Percentiles rank a stretch among this genome's conserved stretches.
Conservation (phyloP, 2,888 invertebrate species). For the Lucinisca nassula region DNA sequence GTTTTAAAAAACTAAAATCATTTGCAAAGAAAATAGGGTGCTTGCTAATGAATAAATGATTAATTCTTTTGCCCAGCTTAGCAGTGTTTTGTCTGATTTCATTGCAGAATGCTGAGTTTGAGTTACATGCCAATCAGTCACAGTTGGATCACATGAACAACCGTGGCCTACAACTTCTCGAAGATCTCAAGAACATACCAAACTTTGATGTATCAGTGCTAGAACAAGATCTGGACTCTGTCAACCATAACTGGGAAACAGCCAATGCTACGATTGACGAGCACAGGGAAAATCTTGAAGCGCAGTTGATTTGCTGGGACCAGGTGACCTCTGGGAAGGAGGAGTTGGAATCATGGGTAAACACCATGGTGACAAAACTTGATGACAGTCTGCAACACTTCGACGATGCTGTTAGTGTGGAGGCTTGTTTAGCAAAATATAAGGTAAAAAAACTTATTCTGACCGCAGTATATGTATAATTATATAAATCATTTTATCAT, state of each 20-base stretch:
- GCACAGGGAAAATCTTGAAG: constrained; percentile 94
- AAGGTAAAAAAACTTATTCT: constrained; percentile 89
- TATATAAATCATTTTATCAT: no score
- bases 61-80: no score
- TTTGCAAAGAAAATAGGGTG: no score
- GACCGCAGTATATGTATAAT: no score
- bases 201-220: constrained; percentile 79
- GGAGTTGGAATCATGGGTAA: constrained; percentile 94
- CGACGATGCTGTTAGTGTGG: constrained; percentile 94
- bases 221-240: constrained; percentile 79
- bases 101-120: constrained; percentile 86
- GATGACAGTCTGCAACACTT: constrained; percentile 93
- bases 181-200: constrained; percentile 84
- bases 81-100: no score
- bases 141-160: constrained; percentile 91
- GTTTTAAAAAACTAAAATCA: no score
- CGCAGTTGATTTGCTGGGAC: constrained; percentile 97
- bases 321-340: constrained; percentile 96
- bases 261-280: constrained; percentile 90
- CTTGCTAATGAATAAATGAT: no score
- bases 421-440: constrained; percentile 94
- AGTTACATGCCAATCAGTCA: constrained; percentile 89
- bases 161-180: constrained; percentile 89
- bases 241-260: constrained; percentile 83
- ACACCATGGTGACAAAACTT: constrained; percentile 93